These are phyloP conservation scores for Crossaster papposus DNA, from an alignment of 53 echinoderm and acorn worm genomes.

Conservation along the genomic window DNA sequence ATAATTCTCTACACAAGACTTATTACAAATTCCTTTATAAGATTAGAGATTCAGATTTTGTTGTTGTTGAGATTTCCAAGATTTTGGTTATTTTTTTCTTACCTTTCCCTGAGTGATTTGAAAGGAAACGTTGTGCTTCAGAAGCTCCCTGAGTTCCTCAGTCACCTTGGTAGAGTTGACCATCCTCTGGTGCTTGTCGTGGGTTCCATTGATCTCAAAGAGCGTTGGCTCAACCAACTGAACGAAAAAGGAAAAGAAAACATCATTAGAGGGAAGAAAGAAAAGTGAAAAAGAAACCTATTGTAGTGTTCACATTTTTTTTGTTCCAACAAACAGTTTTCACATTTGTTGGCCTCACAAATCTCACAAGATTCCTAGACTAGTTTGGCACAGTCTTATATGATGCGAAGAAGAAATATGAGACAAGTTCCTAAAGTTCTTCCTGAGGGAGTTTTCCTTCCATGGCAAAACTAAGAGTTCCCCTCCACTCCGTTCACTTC, in stretches of 20 bases:
- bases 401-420: too few species aligned
- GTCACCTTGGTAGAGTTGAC: conserved; percentile 41
- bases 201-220: conserved; percentile 53
- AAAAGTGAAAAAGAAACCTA: not conserved
- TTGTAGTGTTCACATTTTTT: too few species aligned
- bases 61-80: not conserved
- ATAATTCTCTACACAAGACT: not conserved
- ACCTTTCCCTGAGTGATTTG: conserved; percentile 67
- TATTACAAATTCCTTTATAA: not conserved
- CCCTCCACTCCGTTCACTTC: too few species aligned
- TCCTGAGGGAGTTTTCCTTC: too few species aligned
- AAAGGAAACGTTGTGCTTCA: conserved; percentile 57
- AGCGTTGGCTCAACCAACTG: conserved; percentile 55
- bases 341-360: too few species aligned
- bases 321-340: too few species aligned
- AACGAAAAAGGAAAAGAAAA: not conserved
- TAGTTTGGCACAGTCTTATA: too few species aligned
- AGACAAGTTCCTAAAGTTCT: too few species aligned
- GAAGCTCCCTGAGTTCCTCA: conserved; percentile 3
- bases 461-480: too few species aligned
- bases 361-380: too few species aligned
- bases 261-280: not conserved
- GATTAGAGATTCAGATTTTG: not conserved
- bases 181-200: conserved; percentile 10
- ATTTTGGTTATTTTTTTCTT: not conserved